phyloP scores from a whole-genome alignment of 53 echinoderm and acorn worm species.

The Holothuria scabra region DNA sequence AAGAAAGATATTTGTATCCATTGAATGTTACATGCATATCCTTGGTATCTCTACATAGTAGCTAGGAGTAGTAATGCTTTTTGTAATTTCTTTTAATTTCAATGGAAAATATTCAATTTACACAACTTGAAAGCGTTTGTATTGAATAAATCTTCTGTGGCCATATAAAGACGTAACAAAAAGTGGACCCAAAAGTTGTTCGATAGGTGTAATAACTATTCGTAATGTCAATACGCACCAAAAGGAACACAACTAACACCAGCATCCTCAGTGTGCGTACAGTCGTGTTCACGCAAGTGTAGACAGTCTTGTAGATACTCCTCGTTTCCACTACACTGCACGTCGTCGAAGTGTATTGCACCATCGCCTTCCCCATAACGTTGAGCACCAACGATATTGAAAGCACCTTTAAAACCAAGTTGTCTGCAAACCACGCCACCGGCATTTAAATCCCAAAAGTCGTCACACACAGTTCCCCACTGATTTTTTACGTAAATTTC shows the following conservation, averaged over 20 bases:
- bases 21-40: too few species aligned
- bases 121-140: too few species aligned
- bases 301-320: background rate
- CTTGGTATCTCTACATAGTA: too few species aligned
- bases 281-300: background rate
- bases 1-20: too few species aligned
- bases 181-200: too few species aligned
- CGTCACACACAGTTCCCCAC: constrained; percentile 34
- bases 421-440: constrained; percentile 26
- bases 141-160: too few species aligned
- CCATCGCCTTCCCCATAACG: constrained; percentile 10
- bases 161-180: too few species aligned
- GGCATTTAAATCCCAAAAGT: background rate
- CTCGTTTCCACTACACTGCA: constrained; percentile 28
- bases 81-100: too few species aligned
- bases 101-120: too few species aligned
- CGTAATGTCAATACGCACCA: too few species aligned
- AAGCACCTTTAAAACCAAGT: background rate
- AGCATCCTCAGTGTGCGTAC: constrained; percentile 29
- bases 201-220: too few species aligned
- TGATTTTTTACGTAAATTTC: background rate
- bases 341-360: background rate
- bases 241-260: constrained; percentile 20
- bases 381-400: background rate
- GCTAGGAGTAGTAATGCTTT: too few species aligned